These are phyloP conservation scores for Heteromurus nitidus DNA, from an alignment of 2,888 invertebrate genomes.

Conservation along the genomic window DNA sequence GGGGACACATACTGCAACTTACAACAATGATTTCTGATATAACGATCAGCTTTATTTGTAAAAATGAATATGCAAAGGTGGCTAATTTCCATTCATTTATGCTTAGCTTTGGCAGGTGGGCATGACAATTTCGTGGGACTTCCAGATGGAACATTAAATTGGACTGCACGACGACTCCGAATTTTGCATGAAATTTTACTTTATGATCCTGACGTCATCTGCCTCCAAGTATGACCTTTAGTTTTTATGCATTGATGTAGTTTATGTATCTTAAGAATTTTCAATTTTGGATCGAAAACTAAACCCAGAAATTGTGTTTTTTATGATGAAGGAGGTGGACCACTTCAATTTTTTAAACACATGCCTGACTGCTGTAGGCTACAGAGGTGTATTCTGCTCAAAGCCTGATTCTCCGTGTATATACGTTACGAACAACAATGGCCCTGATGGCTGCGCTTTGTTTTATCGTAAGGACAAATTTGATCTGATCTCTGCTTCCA, in stretches of 20 bases:
- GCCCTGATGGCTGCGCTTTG: conserved; percentile 87
- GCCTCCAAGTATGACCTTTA: conserved; percentile 80
- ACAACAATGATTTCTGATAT: too few species aligned
- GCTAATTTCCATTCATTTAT: conserved; percentile 34
- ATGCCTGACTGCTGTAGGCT: conserved; percentile 81
- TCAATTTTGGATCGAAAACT: not conserved
- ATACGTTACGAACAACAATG: conserved; percentile 83
- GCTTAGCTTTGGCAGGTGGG: conserved; percentile 82
- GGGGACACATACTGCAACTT: too few species aligned
- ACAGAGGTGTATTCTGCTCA: conserved; percentile 83
- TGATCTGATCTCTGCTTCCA: conserved; percentile 79
- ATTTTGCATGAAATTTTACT: conserved; percentile 84
- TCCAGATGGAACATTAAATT: conserved; percentile 83
- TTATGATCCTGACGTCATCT: conserved; percentile 83
- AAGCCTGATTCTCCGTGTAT: conserved; percentile 87
- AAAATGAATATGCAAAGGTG: not conserved
- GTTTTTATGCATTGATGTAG: not conserved
- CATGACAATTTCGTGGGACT: conserved; percentile 85
- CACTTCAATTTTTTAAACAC: conserved; percentile 83
- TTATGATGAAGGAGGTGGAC: conserved; percentile 81
- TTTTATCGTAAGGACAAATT: conserved; percentile 82
- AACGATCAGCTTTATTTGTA: too few species aligned
- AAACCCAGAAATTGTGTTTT: not conserved
- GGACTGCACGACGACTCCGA: conserved; percentile 82
- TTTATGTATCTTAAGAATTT: not conserved